Evolutionary conservation across 1,140 invertebrate species (phyloP).

Genomic region (Amphibalanus amphitrite): DNA sequence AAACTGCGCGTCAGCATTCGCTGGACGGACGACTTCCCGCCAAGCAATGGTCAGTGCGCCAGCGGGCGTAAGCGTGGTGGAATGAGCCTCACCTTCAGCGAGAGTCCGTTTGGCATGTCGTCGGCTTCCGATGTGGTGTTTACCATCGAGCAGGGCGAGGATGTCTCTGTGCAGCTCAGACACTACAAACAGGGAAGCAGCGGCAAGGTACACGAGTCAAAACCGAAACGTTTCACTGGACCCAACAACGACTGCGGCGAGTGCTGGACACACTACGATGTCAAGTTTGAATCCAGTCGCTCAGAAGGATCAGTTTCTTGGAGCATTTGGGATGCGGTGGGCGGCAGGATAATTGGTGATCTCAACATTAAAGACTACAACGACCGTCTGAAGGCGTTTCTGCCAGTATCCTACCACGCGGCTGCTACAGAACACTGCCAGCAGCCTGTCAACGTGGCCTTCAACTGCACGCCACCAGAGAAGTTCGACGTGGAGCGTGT

Average conservation of each 20-base stretch:
- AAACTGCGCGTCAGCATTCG: neutral
- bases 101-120: neutral
- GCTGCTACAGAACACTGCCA: neutral
- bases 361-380: neutral
- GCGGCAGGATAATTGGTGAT: neutral
- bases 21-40: slow-evolving; percentile 1
- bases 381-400: neutral
- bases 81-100: neutral
- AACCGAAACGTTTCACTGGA: neutral
- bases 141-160: neutral
- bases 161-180: neutral
- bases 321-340: neutral
- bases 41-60: neutral
- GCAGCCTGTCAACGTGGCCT: neutral
- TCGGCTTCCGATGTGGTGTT: neutral
- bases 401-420: neutral
- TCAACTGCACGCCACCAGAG: slow-evolving; percentile 2
- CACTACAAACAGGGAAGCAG: neutral
- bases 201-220: neutral
- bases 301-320: neutral
- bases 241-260: neutral
- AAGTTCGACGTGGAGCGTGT: neutral
- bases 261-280: neutral
- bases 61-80: neutral
- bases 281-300: neutral